Evolutionary conservation across 2,888 invertebrate species (phyloP), one percentile per base, ranked within the genome.

Genomic region (Orgyia antiqua): DNA sequence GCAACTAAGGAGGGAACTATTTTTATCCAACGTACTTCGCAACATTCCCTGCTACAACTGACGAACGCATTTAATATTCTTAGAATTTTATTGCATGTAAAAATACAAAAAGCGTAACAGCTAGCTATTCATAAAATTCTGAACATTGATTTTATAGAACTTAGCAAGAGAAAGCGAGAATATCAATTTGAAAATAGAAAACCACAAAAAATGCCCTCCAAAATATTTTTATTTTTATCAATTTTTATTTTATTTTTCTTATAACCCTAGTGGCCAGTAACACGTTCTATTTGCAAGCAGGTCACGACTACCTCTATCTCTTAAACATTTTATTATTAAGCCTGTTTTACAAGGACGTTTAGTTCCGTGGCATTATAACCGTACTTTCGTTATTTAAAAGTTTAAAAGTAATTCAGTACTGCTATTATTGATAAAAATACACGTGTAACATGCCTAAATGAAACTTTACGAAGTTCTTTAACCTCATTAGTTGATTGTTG

Each of bases 1-100:
- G 51, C 50, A 51, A 79, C 73, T 49, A 46, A 52, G 48, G 43
- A n/a, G 50, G 49, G 55, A 38, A 48, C 65, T 70, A 71, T 70
- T 70, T 69, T 50, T 33, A 52, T 33, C 36, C 31, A 58, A 46
- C 39, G 45, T 43, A 47, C 54, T 62, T 62, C 59, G 57, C 45
- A 38, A 41, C 54, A 53, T 50, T 49, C 51, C 42, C 39, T 26
- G 10, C 23, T 31, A 42, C 46, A 39, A 38, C 30, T 62, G 60
- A 55, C 60, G 39, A 10, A 9, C n/a, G 13, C 17, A 19, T n/a
- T n/a, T n/a, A n/a, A n/a, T n/a, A n/a, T n/a, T n/a, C n/a, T n/a
- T n/a, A n/a, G n/a, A n/a, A n/a, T n/a, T n/a, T n/a, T n/a, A n/a
- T n/a, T n/a, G n/a, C n/a, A n/a, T n/a, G n/a, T n/a, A n/a, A n/a